Base-by-base conservation (phyloP, 2,888 invertebrate species). In the Cyaniris semiargus region DNA sequence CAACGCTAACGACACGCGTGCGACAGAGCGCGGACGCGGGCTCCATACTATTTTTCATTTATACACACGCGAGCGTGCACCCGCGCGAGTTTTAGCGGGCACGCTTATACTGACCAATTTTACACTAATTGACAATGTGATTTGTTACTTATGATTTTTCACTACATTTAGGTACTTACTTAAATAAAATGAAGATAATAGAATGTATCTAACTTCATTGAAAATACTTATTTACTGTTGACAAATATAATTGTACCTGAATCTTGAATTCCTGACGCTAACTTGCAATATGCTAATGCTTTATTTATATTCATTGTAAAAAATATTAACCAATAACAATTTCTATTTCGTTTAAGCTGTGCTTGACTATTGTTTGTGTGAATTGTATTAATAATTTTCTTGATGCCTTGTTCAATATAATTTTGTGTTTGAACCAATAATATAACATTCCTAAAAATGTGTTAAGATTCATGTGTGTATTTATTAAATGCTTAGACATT, bases 181-280 rank as follows among this genome's bases (percentile, higher is more conserved):
- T 10, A 38, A 38, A 15, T 53, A 53, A 13, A 13, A 31, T 4
- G 1, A 60, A 21, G 60, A 23, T 3, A 60, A 56, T 21, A 58
- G 3, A n/a, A 58, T 58, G 58, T 23, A 23, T 23, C 27, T 27
- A 23, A 66, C 21, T 27, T 66, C 13, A 13, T 13, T 21, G 3
- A 66, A 23, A 13, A 23, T 10, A 60, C 23, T 60, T 66, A 31
- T 10, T 18, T 66, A 66, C 18, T 27, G 1, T 27, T 66, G 66
- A 66, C 66, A 31, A 66, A 66, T 6, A 60, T 60, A 60, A 21
- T 60, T 60, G 66, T 66, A 66, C 66, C 66, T 66, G 44, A 44
- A 44, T 10, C 44, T 10, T 44, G 10, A 44, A 44, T 2, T 44
- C 10, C 44, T 44, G 66, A 31, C 15, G 31, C 27, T 66, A 27